Evolutionary conservation across 1,140 invertebrate species (phyloP).

Genomic region (Sminthurides bifidus): DNA sequence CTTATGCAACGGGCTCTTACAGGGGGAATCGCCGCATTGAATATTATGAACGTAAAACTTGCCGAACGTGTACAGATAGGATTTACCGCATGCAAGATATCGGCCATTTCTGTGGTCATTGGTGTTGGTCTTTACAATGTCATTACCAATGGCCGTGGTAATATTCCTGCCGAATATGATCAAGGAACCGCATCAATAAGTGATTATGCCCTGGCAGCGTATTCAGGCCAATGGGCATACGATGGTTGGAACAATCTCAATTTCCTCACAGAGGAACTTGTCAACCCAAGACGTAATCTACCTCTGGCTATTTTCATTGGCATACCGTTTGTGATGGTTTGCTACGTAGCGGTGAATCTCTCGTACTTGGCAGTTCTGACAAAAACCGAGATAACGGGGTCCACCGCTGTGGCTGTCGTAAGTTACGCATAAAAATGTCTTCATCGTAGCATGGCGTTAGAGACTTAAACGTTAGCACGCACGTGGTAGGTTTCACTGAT

Average conservation of each 20-base stretch:
- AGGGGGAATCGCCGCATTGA: conserved; percentile 78
- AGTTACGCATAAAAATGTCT: conserved; percentile 35
- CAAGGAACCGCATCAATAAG: conserved; percentile 42
- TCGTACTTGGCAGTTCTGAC: conserved; percentile 81
- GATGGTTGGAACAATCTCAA: conserved; percentile 60
- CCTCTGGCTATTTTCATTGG: conserved; percentile 75
- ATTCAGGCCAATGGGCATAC: conserved; percentile 74
- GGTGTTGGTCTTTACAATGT: conserved; percentile 70
- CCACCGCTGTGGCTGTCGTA: conserved; percentile 75
- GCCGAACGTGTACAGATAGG: conserved; percentile 79
- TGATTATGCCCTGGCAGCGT: conserved; percentile 76
- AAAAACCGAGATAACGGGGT: conserved; percentile 60
- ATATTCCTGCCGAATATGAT: conserved; percentile 30
- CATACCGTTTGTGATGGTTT: conserved; percentile 68
- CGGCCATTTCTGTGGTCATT: conserved; percentile 67
- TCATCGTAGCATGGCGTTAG: neutral
- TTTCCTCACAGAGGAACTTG: conserved; percentile 30
- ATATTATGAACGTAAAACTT: conserved; percentile 73
- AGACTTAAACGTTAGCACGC: neutral
- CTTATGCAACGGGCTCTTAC: conserved; percentile 25
- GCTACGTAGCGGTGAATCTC: conserved; percentile 84
- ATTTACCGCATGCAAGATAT: conserved; percentile 73
- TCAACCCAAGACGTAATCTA: conserved; percentile 43
- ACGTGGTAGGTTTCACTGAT: neutral
- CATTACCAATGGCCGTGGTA: conserved; percentile 46